phyloP scores from a whole-genome alignment of 2,797 vertebrate genomes.

The Margarornis squamiger region DNA sequence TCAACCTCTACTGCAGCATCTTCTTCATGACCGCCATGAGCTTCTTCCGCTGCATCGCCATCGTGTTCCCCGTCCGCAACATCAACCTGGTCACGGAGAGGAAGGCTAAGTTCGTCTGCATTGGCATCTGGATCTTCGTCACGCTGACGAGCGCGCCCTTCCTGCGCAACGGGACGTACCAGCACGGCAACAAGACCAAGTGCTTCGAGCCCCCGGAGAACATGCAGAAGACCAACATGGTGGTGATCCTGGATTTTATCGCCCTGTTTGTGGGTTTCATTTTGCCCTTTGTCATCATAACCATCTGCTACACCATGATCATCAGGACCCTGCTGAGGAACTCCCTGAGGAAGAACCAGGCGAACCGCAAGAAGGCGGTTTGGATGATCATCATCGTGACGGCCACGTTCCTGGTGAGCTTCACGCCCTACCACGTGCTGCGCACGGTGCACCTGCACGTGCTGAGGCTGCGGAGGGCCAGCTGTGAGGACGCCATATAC shows the following conservation, averaged over 20 bases:
- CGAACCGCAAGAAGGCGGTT: constrained; percentile 80
- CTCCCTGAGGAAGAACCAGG: constrained; percentile 74
- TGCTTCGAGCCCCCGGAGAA: constrained; percentile 88
- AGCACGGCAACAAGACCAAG: constrained; percentile 83
- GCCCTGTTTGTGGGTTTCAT: constrained; percentile 86
- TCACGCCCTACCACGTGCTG: constrained; percentile 92
- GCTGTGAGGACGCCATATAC: constrained; percentile 73
- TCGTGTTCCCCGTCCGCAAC: constrained; percentile 90
- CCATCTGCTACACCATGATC: constrained; percentile 89
- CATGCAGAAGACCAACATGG: constrained; percentile 49
- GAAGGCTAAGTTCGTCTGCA: constrained; percentile 82
- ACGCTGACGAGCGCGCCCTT: constrained; percentile 85
- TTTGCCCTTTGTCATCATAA: constrained; percentile 87
- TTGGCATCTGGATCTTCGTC: constrained; percentile 87
- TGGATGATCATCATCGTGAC: constrained; percentile 92
- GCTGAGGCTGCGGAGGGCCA: constrained; percentile 32
- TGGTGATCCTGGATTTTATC: constrained; percentile 83
- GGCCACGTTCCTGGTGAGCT: constrained; percentile 88
- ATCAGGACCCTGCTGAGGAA: constrained; percentile 82
- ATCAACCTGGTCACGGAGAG: constrained; percentile 80
- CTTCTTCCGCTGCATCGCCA: constrained; percentile 91
- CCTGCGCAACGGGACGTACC: constrained; percentile 74
- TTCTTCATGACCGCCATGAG: constrained; percentile 97
- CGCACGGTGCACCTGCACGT: constrained; percentile 86
- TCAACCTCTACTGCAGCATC: constrained; percentile 97